Conservation (phyloP, 2,113 vertebrate species). For the Daboia siamensis region DNA sequence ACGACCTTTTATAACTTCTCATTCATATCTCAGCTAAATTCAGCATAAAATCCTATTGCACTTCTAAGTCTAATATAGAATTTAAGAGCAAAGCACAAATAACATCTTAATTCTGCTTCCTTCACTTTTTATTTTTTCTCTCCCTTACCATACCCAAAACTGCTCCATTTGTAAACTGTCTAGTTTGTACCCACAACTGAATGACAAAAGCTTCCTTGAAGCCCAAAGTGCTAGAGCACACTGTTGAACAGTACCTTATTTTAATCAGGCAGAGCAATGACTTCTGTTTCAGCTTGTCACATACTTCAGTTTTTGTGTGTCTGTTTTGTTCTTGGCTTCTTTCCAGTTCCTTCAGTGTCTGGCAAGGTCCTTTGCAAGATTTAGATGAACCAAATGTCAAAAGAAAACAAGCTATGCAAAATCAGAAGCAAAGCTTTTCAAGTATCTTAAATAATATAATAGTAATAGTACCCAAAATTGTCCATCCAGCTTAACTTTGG, state of each 20-base stretch:
- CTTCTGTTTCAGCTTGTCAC: not conserved
- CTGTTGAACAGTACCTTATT: not conserved
- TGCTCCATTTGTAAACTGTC: not conserved
- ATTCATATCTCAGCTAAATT: not conserved
- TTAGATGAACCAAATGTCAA: conserved; percentile 9
- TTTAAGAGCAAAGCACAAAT: not conserved
- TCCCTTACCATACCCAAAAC: not conserved
- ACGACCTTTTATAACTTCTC: not conserved
- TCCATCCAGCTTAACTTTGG: conserved; percentile 29
- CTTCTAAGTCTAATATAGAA: not conserved
- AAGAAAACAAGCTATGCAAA: conserved; percentile 29
- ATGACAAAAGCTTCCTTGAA: accelerated
- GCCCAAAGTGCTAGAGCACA: not conserved
- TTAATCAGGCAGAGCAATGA: not conserved
- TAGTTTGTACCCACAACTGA: not conserved
- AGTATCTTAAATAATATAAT: not conserved
- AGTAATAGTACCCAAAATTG: conserved; percentile 34
- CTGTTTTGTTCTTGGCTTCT: not conserved
- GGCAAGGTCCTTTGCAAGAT: not conserved
- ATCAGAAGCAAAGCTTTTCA: not conserved
- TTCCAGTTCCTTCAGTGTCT: conserved; percentile 3
- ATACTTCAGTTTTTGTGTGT: not conserved
- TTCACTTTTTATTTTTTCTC: not conserved
- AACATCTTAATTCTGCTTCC: not conserved
- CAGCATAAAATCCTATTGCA: not conserved